Conservation (phyloP, 2,797 vertebrate genomes). For the Hemitrygon akajei region DNA sequence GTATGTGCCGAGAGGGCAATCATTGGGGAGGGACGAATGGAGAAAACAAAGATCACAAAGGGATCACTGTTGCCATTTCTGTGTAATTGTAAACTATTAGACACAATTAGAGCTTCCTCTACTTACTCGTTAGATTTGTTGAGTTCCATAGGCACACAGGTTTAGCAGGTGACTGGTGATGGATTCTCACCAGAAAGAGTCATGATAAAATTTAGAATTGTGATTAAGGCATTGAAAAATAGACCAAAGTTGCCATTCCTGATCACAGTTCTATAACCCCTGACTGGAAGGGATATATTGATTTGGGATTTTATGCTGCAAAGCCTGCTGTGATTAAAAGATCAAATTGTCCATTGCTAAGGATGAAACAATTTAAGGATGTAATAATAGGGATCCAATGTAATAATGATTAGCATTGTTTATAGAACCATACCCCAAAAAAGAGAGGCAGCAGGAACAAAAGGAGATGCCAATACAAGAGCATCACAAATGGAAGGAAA, state of each 20-base stretch:
- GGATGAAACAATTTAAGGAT: background rate
- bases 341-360: background rate
- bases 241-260: background rate
- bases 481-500: background rate
- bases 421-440: background rate
- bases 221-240: background rate
- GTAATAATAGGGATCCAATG: background rate
- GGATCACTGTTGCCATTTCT: background rate
- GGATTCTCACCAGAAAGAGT: background rate
- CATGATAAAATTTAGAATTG: background rate
- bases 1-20: too few relatives aligned
- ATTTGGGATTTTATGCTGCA: background rate
- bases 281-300: background rate
- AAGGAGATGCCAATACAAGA: background rate
- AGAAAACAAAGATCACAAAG: too few relatives aligned
- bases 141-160: background rate
- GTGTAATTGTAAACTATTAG: background rate
- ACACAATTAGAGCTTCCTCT: background rate
- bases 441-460: background rate
- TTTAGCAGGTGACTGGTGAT: background rate
- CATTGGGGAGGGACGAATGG: too few relatives aligned
- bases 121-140: background rate
- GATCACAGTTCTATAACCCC: background rate
- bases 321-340: background rate
- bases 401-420: background rate